Percentiles rank a stretch among this genome's conserved stretches.
Evolutionary conservation across 2,797 vertebrate genomes (phyloP).

Genomic region (Rhynchonycteris naso): DNA sequence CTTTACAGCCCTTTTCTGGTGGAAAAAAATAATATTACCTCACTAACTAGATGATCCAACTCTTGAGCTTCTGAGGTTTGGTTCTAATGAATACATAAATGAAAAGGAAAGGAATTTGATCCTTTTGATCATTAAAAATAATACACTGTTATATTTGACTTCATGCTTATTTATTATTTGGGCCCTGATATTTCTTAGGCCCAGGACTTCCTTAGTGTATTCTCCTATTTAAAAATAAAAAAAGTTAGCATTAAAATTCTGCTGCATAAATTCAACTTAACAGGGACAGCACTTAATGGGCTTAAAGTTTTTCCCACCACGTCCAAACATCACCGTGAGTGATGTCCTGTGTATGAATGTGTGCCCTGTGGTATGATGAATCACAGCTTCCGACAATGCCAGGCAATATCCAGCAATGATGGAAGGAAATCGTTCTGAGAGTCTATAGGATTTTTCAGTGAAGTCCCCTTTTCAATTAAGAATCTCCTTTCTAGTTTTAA

Average conservation of each 20-base stretch:
- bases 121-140: neutral
- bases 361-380: accelerated
- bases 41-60: neutral
- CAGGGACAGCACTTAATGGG: neutral
- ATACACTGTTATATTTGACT: neutral
- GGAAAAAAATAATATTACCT: neutral
- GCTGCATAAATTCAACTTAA: neutral
- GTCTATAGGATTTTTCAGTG: neutral
- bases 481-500: neutral
- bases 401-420: neutral
- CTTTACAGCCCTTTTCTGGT: neutral
- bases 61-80: neutral
- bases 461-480: neutral
- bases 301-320: neutral
- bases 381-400: neutral
- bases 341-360: neutral
- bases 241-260: neutral
- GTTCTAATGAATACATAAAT: neutral
- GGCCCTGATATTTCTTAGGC: neutral
- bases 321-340: neutral
- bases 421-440: neutral
- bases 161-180: neutral
- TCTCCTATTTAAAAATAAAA: neutral
- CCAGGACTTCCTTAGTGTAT: neutral
- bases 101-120: neutral